Conservation (phyloP, 2,113 vertebrate species). For the Chauna torquata region DNA sequence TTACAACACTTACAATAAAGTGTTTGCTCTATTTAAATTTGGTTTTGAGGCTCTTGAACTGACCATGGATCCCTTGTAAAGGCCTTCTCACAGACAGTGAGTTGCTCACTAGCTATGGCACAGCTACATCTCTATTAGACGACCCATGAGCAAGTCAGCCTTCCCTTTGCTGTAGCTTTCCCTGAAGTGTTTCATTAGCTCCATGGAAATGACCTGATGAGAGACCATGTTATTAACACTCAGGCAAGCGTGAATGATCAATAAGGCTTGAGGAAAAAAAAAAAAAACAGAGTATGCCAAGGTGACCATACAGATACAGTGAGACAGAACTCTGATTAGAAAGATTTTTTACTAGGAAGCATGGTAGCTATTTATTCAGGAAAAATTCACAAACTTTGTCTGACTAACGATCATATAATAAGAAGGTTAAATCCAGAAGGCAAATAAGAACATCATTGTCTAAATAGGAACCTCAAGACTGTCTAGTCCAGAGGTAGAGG, state of each 20-base stretch:
- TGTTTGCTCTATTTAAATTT: neutral
- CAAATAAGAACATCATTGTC: neutral
- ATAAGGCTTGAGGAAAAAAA: neutral
- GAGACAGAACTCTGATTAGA: neutral
- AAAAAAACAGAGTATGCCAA: neutral
- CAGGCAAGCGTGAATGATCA: neutral
- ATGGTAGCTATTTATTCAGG: neutral
- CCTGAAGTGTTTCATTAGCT: neutral
- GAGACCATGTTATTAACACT: neutral
- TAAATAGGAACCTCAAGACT: neutral
- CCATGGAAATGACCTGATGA: neutral
- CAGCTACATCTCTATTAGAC: neutral
- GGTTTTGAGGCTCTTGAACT: neutral
- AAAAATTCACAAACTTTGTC: neutral
- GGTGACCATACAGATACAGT: neutral
- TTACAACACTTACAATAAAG: neutral
- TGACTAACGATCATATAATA: neutral
- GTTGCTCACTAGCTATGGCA: neutral
- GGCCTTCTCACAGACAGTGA: neutral
- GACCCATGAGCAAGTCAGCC: neutral
- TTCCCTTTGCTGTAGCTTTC: neutral
- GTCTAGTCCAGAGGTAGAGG: neutral
- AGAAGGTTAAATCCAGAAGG: neutral
- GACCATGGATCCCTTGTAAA: neutral
- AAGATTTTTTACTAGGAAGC: neutral